Base-by-base conservation (phyloP, 2,888 invertebrate species). In the Drosophila neotestacea region DNA sequence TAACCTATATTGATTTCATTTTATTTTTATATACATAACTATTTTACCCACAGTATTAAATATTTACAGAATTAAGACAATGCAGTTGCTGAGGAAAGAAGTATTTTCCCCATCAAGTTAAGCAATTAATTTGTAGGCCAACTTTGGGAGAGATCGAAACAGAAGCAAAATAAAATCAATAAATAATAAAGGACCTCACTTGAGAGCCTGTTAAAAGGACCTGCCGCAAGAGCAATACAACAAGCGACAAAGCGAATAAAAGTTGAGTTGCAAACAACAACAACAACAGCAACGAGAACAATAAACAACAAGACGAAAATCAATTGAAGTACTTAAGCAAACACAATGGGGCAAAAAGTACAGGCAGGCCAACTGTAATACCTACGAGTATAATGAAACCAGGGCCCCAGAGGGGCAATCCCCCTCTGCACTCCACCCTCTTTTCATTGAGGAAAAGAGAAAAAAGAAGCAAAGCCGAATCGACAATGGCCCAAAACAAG, bases 281-380 rank as follows among this genome's bases (percentile, higher is more conserved):
- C 56, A 73, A 58, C 16, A 48, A 36, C 4, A n/a, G 9, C 0
- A 4, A 36, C n/a, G 1, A 27, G 46, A 68, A 36, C 70, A 79
- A 86, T 81, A 83, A 85, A 86, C 81, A 88, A 84, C 70, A 82
- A 79, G 71, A 72, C 65, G 67, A 76, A 84, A 84, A 84, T 84
- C 84, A 84, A 85, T 85, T 87, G 84, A 85, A 85, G 88, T 85
- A 87, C 88, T 84, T 89, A 82, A 61, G 73, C 85, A 85, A 84
- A 58, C 58, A 84, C 89, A 84, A 84, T 86, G 85, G 51, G 46
- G 76, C 42, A 27, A 38, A 58, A 54, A 79, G 47, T 70, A 56
- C 32, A 44, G 48, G 54, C 46, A n/a, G 44, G 9, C 41, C n/a
- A 51, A 22, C 34, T 42, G 55, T 60, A 65, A 55, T 52, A 32